Evolutionary conservation across 2,888 invertebrate species (phyloP).

Genomic region (Hemaris fuciformis): DNA sequence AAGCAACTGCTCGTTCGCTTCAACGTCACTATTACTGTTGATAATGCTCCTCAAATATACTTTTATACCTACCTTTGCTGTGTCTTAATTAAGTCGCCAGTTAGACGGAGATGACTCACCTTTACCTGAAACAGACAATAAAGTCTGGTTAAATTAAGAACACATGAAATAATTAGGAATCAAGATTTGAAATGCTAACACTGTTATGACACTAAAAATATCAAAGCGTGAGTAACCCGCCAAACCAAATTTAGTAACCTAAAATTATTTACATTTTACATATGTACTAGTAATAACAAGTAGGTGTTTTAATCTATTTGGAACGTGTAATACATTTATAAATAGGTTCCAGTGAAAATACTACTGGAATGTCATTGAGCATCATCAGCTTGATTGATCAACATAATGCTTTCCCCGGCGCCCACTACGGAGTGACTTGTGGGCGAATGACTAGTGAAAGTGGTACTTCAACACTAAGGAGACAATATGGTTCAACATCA

Average conservation of each 20-base stretch:
- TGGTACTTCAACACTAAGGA: slow-evolving; percentile 39
- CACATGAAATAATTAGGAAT: slow-evolving; percentile 12
- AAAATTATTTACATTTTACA: neutral
- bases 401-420: slow-evolving; percentile 57
- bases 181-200: neutral
- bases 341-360: slow-evolving; percentile 12
- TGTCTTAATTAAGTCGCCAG: slow-evolving; percentile 12
- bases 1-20: neutral
- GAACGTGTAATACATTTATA: neutral
- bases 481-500: slow-evolving; percentile 38
- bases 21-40: neutral
- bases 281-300: neutral
- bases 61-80: neutral
- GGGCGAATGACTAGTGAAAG: slow-evolving; percentile 66
- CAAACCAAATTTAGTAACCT: neutral
- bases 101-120: slow-evolving; percentile 49
- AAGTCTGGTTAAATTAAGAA: slow-evolving; percentile 28
- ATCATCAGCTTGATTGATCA: slow-evolving; percentile 40
- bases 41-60: neutral
- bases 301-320: neutral
- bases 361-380: slow-evolving; percentile 18
- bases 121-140: slow-evolving; percentile 67
- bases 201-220: neutral
- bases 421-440: slow-evolving; percentile 51
- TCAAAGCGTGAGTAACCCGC: too few relatives aligned